Evolutionary conservation across 2,113 vertebrate genomes (phyloP), one percentile per base, ranked within the genome.

Genomic region (Cichladusa arquata): DNA sequence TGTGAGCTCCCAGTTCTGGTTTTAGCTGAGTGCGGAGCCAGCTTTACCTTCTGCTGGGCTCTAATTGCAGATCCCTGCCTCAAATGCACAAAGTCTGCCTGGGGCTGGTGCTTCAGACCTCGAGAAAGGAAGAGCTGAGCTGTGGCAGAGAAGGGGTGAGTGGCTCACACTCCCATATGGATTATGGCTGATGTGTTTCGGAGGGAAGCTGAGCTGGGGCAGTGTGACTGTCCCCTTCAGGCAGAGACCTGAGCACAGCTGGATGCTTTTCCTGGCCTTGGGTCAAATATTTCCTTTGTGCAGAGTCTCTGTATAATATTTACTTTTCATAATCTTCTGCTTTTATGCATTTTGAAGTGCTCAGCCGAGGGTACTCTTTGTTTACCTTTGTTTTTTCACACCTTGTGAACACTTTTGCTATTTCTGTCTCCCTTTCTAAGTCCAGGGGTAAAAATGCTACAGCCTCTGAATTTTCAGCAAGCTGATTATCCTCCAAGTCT

Each of bases 1-100:
- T 9, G 1, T 1, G 8, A 82, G 9, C 26, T 12, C 4, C 0
- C 19, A 22, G 22, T 6, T 73, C 1, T 1, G 14, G 11, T 40
- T 57, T 76, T 33, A 62, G 19, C 33, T 2, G 4, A n/a, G 22
- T 2, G 0, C 3, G 31, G 34, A 56, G 33, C 9, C 73, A 69
- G 23, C 13, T 78, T 62, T 50, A 18, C 31, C 38, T 8, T 76
- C 18, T 18, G 3, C 11, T 8, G 28, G 9, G 36, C 19, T 57
- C 38, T 18, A 2, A 23, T 3, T 53, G 47, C 38, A 61, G 26
- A 20, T 44, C 22, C 25, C 5, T 15, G 0, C 34, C 28, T 71
- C 22, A 70, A 34, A 50, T 19, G 8, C 54, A 42, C 17, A n/a
- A 19, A 42, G 16, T 40, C 12, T 48, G 33, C 2, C 26, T 51